Percentiles rank a stretch among this genome's conserved stretches.
Conservation (phyloP, 2,113 vertebrate species). For the Pao palembangensis region DNA sequence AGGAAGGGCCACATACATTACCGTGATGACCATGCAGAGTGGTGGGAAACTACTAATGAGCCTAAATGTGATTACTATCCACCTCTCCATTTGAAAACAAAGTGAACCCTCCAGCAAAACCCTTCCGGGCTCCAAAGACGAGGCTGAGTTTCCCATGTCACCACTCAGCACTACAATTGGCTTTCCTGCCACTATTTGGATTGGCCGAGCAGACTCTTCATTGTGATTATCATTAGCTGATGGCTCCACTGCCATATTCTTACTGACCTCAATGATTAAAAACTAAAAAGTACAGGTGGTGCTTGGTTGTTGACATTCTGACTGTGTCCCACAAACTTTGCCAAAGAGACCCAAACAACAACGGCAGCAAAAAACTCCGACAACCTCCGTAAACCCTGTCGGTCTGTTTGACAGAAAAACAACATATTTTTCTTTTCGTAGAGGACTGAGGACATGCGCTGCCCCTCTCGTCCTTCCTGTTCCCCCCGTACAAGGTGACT, state of each 20-base stretch:
- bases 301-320: conserved; percentile 46
- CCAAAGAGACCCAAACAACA: conserved; percentile 22
- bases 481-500: conserved; percentile 54
- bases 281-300: conserved; percentile 29
- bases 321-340: conserved; percentile 40
- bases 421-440: conserved; percentile 42
- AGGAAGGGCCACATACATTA: conserved; percentile 77
- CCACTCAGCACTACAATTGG: conserved; percentile 31
- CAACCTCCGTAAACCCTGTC: conserved; percentile 9
- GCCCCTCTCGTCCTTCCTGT: conserved; percentile 6
- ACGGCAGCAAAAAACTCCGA: conserved; percentile 28
- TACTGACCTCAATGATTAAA: conserved; percentile 39
- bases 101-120: conserved; percentile 56
- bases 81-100: conserved; percentile 69
- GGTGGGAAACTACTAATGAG: conserved; percentile 71
- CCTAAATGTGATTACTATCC: conserved; percentile 76
- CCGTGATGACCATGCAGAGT: conserved; percentile 71
- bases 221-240: conserved; percentile 60
- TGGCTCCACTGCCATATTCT: conserved; percentile 33
- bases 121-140: conserved; percentile 19
- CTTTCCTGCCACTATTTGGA: conserved; percentile 53
- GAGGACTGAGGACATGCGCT: conserved; percentile 25
- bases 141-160: conserved; percentile 31
- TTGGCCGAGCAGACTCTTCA: conserved; percentile 26
- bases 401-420: conserved; percentile 30